phyloP scores from a whole-genome alignment of 2,797 vertebrate species.

The Pelobates cultripes region DNA sequence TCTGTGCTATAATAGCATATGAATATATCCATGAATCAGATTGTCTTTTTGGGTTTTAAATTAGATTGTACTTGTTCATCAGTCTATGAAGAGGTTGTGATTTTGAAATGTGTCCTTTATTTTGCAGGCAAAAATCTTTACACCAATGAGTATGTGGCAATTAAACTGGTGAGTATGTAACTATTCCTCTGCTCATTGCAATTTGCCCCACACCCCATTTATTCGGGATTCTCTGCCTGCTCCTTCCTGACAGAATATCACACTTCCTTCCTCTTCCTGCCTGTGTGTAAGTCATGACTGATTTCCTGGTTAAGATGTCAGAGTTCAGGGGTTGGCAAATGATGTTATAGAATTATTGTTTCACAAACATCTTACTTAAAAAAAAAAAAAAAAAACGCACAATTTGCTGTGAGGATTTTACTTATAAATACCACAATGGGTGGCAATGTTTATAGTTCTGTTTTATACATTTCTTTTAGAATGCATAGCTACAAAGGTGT shows the following conservation, averaged over 20 bases:
- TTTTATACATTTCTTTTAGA: too few species aligned
- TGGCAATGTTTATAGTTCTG: too few species aligned
- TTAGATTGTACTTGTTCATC: too few species aligned
- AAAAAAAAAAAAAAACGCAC: too few species aligned
- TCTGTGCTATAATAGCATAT: too few species aligned
- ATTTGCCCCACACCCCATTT: slow-evolving; percentile 30
- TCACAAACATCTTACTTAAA: too few species aligned
- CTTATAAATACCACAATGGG: too few species aligned
- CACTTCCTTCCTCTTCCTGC: slow-evolving; percentile 39
- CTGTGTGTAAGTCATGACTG: slow-evolving; percentile 8
- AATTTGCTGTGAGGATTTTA: too few species aligned
- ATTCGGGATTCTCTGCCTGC: slow-evolving; percentile 41
- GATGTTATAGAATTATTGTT: too few species aligned
- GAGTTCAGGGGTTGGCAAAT: slow-evolving; percentile 6
- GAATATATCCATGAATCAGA: too few species aligned
- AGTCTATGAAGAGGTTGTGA: not conserved
- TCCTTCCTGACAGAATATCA: slow-evolving; percentile 21
- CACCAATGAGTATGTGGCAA: slow-evolving; percentile 99
- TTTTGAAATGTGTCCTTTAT: slow-evolving; percentile 18
- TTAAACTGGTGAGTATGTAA: slow-evolving; percentile 94
- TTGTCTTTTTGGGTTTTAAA: too few species aligned
- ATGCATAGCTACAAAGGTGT: too few species aligned
- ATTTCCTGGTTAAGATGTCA: slow-evolving; percentile 29
- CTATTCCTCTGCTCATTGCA: slow-evolving; percentile 22
- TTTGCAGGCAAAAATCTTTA: slow-evolving; percentile 96